Base-by-base conservation (phyloP, 2,797 vertebrate species). In the Triplophysa bombifrons region DNA sequence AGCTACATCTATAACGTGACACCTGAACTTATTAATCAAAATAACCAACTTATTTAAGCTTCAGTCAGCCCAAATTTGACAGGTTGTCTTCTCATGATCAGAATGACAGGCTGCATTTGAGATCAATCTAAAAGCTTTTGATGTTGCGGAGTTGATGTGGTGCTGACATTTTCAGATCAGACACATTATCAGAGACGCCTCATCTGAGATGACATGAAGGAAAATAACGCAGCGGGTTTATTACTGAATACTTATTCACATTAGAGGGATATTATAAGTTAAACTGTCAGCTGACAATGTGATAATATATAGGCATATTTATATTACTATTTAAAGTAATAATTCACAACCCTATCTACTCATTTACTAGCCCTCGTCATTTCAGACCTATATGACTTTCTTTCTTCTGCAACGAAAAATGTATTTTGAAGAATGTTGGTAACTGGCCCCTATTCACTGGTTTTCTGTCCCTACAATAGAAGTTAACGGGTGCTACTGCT, bases 161-260 rank as follows among this genome's bases (percentile, higher is more conserved):
- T 76, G 63, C 66, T 41, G 17, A 55, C 65, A 69, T 76, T 80
- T 74, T 77, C 56, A 71, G 83, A 81, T 76, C 74, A 75, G 34
- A 5, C 71, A 22, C 66, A 16, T 73, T 83, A 80, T 85, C 84
- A 77, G 34, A 69, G 73, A 64, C 58, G 22, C 20, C 64, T 41
- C 58, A 80, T 76, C 69, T 65, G 30, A 71, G 76, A 74, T 61
- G 46, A 83, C 82, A 74, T 76, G 65, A 77, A 58, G 58, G 20
- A 53, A 80, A 82, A 51, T 74, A 66, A 78, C 64, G 74, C 63
- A 27, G 64, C 81, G 72, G 74, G 63, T 74, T 83, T 83, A 74
- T 78, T 76, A 48, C 48, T 44, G 30, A 22, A 65, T 44, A 51
- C 60, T 27, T 56, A 77, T 63, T 44, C 56, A 83, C 58, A 77